Conservation (phyloP, 2,888 invertebrate genomes). For the Chirona hameri region DNA sequence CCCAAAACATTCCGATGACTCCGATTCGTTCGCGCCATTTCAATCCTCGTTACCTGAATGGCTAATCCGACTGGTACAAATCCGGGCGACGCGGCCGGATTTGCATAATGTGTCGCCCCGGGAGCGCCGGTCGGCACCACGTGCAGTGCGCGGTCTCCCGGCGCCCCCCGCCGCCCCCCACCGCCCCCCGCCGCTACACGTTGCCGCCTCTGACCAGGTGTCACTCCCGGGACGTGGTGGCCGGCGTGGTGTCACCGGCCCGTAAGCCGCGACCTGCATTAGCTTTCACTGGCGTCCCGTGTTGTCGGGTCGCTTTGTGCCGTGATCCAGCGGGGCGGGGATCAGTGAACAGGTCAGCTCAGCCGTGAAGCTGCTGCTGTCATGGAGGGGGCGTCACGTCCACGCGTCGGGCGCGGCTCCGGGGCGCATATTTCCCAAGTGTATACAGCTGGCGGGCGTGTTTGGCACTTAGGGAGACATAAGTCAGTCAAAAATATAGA, state of each 20-base stretch:
- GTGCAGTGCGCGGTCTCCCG: too few species aligned
- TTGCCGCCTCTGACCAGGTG: background rate
- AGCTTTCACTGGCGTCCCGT: background rate
- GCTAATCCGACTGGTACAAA: background rate
- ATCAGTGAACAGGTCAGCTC: too few species aligned
- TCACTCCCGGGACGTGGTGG: background rate
- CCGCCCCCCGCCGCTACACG: background rate
- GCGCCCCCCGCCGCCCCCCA: too few species aligned
- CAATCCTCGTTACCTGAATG: constrained; percentile 13
- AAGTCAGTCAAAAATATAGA: too few species aligned
- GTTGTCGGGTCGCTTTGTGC: too few species aligned
- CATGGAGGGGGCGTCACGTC: too few species aligned
- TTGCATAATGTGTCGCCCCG: background rate
- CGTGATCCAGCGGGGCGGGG: too few species aligned
- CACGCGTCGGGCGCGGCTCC: too few species aligned
- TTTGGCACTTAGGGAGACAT: too few species aligned
- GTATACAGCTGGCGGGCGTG: too few species aligned
- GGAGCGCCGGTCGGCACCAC: background rate
- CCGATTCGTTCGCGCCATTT: background rate
- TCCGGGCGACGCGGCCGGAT: background rate
- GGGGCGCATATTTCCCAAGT: too few species aligned
- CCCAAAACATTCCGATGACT: background rate
- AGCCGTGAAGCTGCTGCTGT: too few species aligned
- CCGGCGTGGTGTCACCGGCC: background rate
- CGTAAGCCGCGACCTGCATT: background rate